phyloP scores from a whole-genome alignment of 1,140 invertebrate genomes.

The Eciton burchellii region DNA sequence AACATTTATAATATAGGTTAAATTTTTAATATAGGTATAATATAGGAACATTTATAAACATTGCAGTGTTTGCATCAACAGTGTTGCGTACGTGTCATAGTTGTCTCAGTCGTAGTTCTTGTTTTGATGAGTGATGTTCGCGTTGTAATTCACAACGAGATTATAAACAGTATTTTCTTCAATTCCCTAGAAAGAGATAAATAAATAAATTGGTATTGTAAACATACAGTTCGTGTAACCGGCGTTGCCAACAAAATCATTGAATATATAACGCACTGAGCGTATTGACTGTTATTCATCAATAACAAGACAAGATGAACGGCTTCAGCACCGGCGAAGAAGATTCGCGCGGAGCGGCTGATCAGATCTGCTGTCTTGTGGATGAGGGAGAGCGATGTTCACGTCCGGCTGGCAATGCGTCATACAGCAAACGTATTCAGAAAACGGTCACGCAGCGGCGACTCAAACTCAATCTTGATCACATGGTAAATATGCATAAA shows the following conservation, averaged over 20 bases:
- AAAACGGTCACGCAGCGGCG: constrained; percentile 97
- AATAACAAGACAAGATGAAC: constrained; percentile 86
- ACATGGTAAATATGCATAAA: constrained; percentile 87
- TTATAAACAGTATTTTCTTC: no score
- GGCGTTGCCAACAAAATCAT: background rate
- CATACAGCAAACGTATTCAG: constrained; percentile 98
- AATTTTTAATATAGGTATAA: no score
- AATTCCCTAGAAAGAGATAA: no score
- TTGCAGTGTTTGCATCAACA: no score
- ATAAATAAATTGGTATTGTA: no score
- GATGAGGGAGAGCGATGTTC: constrained; percentile 95
- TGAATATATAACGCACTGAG: background rate
- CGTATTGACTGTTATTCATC: background rate
- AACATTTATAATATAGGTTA: no score
- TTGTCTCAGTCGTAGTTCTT: no score
- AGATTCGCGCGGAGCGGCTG: constrained; percentile 92
- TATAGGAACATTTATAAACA: no score
- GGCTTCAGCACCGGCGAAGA: constrained; percentile 96
- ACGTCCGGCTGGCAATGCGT: constrained; percentile 96
- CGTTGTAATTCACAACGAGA: no score
- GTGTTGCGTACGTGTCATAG: no score
- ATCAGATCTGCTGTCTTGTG: constrained; percentile 97
- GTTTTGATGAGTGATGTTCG: no score
- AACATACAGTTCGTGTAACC: no score
- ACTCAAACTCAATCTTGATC: constrained; percentile 95